Evolutionary conservation across 1,140 invertebrate species (phyloP), one percentile per base, ranked within the genome.

Genomic region (Probaryconus sp.): DNA sequence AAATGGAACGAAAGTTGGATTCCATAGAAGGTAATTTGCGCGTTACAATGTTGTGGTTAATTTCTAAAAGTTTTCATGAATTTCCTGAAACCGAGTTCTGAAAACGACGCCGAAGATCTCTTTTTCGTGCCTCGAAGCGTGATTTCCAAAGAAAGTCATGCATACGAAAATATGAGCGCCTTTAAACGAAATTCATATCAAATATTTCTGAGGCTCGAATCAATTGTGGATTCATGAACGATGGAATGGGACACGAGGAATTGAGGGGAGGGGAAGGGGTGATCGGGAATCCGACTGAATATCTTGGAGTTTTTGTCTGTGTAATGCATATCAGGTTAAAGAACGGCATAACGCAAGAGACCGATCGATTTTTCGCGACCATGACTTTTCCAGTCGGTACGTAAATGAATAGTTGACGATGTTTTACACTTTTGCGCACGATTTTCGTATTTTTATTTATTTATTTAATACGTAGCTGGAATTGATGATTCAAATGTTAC

Each of bases 291-390:
- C 20, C 28, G 14, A 31, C 21, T 30, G 53, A 47, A 56, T 1
- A 24, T 7, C 7, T 53, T 56, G 11, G 11, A 37, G 30, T 16
- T 38, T 35, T 51, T 56, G 14, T 48, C n/a, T 11, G 5, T 9
- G 9, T 53, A 24, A 70, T 70, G 31, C 7, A 63, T 42, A 31
- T 60, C 55, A 35, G 28, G 43, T 50, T 60, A 45, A 58, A 64
- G 68, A 43, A 64, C 53, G 33, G 33, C 43, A 43, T 60, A 64
- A 58, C 56, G 51, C 53, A 51, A 51, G 18, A 24, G 5, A n/a
- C 35, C 24, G 45, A 72, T 72, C 51, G 69, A 72, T 72, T 72
- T 72, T 60, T 60, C 47, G 47, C 60, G 69, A 65, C 69, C 60
- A 65, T 72, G 69, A 72, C 60, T 72, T 72, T 71, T 70, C 50